Conservation (phyloP, 2,113 vertebrate species). For the Hemiscyllium ocellatum region DNA sequence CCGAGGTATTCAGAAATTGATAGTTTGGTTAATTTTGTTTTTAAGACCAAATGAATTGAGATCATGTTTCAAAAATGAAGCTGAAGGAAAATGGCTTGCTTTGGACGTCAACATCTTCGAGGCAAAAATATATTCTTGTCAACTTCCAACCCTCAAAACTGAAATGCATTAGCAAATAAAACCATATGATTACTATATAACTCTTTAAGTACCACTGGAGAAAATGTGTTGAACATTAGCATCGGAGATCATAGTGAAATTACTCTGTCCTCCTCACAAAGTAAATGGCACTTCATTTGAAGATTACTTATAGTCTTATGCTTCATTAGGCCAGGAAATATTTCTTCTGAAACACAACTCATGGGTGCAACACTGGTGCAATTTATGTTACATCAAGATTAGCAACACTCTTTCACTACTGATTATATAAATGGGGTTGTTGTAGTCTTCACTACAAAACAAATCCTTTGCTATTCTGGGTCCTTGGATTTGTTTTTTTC, state of each 20-base stretch:
- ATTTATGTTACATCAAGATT: neutral
- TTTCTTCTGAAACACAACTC: neutral
- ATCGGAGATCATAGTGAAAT: no score
- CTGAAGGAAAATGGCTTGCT: neutral
- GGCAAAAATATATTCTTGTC: neutral
- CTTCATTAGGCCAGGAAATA: no score
- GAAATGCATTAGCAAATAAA: neutral
- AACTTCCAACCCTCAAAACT: neutral
- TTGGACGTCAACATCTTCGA: neutral
- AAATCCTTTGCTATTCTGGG: neutral
- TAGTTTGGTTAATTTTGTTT: neutral
- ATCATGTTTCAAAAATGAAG: neutral
- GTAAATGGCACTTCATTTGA: no score
- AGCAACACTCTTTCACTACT: no score
- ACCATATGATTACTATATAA: neutral
- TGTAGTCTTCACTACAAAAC: neutral
- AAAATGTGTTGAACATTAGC: no score
- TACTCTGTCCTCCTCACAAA: no score
- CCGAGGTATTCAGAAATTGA: neutral
- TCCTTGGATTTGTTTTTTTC: neutral
- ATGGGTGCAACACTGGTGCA: neutral
- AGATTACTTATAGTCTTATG: no score
- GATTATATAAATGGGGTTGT: no score
- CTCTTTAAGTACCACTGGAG: neutral
- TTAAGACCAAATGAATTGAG: neutral